Percentiles rank a stretch among this genome's conserved stretches.
These are phyloP conservation scores for Ichneumoninae sp. DNA, from an alignment of 2,888 invertebrate genomes.

Conservation along the genomic window DNA sequence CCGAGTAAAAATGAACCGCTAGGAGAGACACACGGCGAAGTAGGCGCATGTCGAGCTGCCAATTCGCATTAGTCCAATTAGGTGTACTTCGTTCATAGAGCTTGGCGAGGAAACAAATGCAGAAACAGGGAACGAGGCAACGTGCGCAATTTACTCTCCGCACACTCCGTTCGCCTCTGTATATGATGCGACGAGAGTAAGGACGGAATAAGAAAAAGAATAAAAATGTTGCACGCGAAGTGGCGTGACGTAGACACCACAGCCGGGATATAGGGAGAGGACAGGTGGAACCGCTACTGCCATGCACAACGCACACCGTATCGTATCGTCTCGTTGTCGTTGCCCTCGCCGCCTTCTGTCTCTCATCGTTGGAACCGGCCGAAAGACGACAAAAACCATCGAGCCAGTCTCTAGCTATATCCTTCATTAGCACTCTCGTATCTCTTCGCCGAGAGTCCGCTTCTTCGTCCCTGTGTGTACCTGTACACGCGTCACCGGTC, in stretches of 20 bases:
- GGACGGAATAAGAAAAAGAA: constrained; percentile 63
- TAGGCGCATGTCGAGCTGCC: constrained; percentile 55
- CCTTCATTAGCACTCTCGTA: constrained; percentile 83
- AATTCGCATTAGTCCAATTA: constrained; percentile 62
- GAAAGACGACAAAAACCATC: constrained; percentile 65
- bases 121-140: neutral
- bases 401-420: constrained; percentile 71
- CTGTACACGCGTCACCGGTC: constrained; percentile 43
- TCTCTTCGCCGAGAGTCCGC: constrained; percentile 72
- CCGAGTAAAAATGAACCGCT: neutral
- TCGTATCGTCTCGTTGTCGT: constrained; percentile 53
- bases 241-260: constrained; percentile 52
- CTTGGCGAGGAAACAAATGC: constrained; percentile 22
- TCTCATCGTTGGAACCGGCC: constrained; percentile 40
- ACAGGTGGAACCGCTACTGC: constrained; percentile 74
- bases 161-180: constrained; percentile 28
- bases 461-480: constrained; percentile 68
- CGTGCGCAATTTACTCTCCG: neutral
- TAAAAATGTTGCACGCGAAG: constrained; percentile 60
- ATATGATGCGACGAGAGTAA: constrained; percentile 59
- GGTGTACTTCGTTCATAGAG: constrained; percentile 48
- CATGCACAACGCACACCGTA: constrained; percentile 35
- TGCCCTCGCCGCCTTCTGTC: constrained; percentile 37
- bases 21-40: constrained; percentile 51
- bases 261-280: constrained; percentile 53